Evolutionary conservation across 2,797 vertebrate species (phyloP).

Genomic region (Galagoides demidoff): DNA sequence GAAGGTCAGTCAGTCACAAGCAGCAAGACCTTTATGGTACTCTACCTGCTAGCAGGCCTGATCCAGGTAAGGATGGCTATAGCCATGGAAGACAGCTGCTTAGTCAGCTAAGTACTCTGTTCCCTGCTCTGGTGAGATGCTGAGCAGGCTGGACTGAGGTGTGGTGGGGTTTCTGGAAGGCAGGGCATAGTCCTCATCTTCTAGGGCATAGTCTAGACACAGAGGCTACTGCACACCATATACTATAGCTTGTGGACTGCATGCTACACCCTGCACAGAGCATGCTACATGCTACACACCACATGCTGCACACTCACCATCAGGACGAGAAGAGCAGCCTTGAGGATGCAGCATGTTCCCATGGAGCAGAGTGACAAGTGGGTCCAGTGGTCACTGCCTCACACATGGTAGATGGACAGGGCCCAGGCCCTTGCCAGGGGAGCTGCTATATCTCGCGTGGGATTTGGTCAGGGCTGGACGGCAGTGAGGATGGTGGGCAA

Average conservation of each 20-base stretch:
- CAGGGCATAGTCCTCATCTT: not conserved
- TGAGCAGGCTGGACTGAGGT: fast-evolving
- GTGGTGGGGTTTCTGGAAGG: not conserved
- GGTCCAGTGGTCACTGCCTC: not conserved
- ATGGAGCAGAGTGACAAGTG: not conserved
- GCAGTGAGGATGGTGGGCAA: not conserved
- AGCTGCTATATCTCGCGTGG: not conserved
- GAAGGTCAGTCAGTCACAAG: constrained; percentile 90
- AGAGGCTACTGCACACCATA: not conserved
- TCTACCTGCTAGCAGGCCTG: constrained; percentile 93
- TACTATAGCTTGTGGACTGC: too few species aligned
- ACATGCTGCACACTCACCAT: not conserved
- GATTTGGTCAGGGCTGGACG: not conserved
- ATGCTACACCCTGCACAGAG: not conserved
- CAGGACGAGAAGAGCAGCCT: not conserved
- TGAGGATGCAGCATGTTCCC: not conserved
- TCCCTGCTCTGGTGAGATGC: not conserved
- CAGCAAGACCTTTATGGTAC: constrained; percentile 89
- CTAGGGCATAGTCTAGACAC: not conserved
- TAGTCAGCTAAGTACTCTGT: not conserved
- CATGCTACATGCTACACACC: not conserved
- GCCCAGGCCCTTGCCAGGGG: not conserved
- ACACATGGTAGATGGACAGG: not conserved
- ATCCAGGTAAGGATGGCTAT: constrained; percentile 90
- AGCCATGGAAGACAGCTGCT: not conserved